These are phyloP conservation scores for Myotis lucifugus DNA, from an alignment of 2,113 vertebrate species.

Conservation along the genomic window DNA sequence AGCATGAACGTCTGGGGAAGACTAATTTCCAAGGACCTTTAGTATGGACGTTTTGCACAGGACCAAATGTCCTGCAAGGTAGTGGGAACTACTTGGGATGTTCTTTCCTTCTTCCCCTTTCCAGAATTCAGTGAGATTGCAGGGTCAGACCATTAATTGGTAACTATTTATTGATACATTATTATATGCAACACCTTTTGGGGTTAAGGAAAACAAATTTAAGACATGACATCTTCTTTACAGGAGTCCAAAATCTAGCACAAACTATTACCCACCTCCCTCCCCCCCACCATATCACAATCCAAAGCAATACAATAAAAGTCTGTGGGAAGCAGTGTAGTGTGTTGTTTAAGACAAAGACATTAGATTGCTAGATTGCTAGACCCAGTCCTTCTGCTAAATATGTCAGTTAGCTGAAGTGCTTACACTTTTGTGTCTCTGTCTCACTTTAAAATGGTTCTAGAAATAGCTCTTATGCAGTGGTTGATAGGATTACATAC, in stretches of 20 bases:
- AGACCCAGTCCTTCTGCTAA: neutral
- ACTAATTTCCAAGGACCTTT: neutral
- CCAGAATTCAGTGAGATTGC: neutral
- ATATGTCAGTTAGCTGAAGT: neutral
- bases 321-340: neutral
- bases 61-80: neutral
- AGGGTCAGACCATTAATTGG: neutral
- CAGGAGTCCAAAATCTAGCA: neutral
- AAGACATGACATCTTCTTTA: neutral
- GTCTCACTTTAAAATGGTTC: neutral
- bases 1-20: neutral
- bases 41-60: neutral
- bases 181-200: neutral
- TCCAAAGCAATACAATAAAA: neutral
- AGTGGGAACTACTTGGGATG: neutral
- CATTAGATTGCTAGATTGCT: neutral
- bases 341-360: neutral
- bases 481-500: neutral
- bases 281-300: neutral
- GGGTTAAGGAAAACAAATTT: neutral
- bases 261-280: neutral
- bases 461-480: neutral
- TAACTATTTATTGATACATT: neutral
- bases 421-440: neutral
- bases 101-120: neutral